Evolutionary conservation across 1,140 invertebrate species (phyloP), one percentile per base, ranked within the genome.

Genomic region (Drosophila rufa): DNA sequence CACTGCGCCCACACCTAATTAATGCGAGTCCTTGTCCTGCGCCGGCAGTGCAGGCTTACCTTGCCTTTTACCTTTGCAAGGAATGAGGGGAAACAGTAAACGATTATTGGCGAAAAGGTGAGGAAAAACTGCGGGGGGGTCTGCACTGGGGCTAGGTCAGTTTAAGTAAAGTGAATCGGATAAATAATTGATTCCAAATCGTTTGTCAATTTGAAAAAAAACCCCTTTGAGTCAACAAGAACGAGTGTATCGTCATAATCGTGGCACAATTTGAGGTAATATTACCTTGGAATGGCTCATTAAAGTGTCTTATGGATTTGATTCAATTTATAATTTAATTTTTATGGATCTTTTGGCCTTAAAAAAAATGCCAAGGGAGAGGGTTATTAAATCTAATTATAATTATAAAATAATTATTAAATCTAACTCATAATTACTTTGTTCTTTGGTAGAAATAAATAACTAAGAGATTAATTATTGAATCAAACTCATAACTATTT

Each of bases 1-100:
- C 53, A 33, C 45, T 22, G 27, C 64, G 2, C 62, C 67, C 67
- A 67, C 68, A 70, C 66, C 38, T 71, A 71, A 73, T 73, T 50
- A 71, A 60, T 43, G 53, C 45, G 38, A 71, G 45, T 50, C 53
- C 67, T 43, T 50, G 38, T n/a, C 55, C 47, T 9, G 53, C 9
- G 25, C 50, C 51, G 17, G 17, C 3, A 62, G 22, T 33, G 56
- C 56, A 65, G 62, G 62, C 22, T 65, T 61, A 56, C 36, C 36
- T 40, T 56, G 14, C 5, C 36, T 59, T 36, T 59, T 36, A 17
- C 7, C 14, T 15, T 15, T 6, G n/a, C 27, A n/a, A 9, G 25
- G 12, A 30, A 7, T 11, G 36, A 12, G 22, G 15, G n/a, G 6
- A 8, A 51, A 4, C 27, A 43, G 50, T 38, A 33, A n/a, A 6